Base-by-base conservation (phyloP, 2,888 invertebrate genomes). In the Melitaea athalia region DNA sequence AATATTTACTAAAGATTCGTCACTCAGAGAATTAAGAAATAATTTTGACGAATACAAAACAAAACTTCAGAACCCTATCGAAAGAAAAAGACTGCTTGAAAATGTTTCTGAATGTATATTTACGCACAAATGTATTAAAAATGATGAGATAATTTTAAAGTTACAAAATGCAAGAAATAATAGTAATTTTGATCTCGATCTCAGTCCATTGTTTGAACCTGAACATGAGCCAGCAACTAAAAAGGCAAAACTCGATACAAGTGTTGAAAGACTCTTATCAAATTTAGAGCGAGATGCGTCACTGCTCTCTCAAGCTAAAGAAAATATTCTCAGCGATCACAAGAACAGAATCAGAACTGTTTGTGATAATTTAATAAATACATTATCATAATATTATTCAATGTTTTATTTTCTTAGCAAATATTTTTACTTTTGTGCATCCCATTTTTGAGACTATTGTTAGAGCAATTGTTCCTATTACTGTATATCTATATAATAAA, bases 151-250 rank as follows among this genome's bases (percentile, higher is more conserved):
- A 77, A 45, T 75, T 83, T 64, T 61, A 68, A 60, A 50, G 49
- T 61, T 74, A 12, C 60, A 31, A 72, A 42, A 67, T n/a, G 77
- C 71, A 65, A 64, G 71, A 76, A 11, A 70, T 68, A 68, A 79
- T 73, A 80, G 73, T 62, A 86, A 88, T 75, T 89, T 90, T 66
- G 89, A 91, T 72, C 78, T 90, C 14, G 86, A 89, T 71, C 79
- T 88, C 12, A 86, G 90, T 52, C 77, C 81, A 15, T 71, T 88
- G 52, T 85, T 86, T 72, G 83, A 81, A 24, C 84, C n/a, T 49
- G 47, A 82, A 52, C 80, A 75, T 64, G 84, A 89, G 62, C 89
- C 91, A 1, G 78, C 76, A 0, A 79, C 79, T 70, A 92, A 92
- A 75, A 87, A 84, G 77, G 73, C 77, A 0, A 91, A 89, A 80